These are phyloP conservation scores for Neomorphus geoffroyi DNA, from an alignment of 2,797 vertebrate genomes.

Conservation along the genomic window DNA sequence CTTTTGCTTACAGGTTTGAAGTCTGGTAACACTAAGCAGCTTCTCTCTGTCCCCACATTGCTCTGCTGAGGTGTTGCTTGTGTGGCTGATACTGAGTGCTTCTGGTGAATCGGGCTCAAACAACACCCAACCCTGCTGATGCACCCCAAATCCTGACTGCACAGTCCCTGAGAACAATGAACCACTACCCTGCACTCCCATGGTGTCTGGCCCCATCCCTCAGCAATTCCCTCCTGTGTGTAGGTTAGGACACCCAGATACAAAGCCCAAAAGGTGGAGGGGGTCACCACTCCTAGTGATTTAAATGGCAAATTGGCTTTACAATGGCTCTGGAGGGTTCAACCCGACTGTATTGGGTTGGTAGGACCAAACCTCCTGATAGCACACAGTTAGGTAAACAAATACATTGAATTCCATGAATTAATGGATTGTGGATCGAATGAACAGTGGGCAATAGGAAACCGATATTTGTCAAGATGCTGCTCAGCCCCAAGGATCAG, in stretches of 20 bases:
- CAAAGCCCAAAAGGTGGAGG: fast-evolving
- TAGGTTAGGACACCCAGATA: neutral
- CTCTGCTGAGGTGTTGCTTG: neutral
- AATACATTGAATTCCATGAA: neutral
- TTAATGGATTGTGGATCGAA: neutral
- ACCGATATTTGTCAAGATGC: neutral
- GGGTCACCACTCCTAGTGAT: neutral
- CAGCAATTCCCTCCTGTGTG: neutral
- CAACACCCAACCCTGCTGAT: fast-evolving
- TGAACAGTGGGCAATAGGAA: neutral
- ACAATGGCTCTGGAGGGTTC: neutral
- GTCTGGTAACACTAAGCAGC: neutral
- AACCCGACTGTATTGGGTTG: neutral
- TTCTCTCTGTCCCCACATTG: neutral
- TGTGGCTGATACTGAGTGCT: neutral
- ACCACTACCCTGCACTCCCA: neutral
- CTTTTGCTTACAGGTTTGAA: neutral
- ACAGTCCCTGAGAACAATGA: fast-evolving
- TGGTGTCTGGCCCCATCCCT: fast-evolving
- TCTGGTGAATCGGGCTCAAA: neutral
- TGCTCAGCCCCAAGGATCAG: neutral
- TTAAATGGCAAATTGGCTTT: neutral
- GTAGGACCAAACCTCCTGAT: neutral
- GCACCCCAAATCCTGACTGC: neutral
- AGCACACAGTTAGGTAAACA: no score